phyloP scores from a whole-genome alignment of 1,140 invertebrate species.

The Brachystomella parvula region DNA sequence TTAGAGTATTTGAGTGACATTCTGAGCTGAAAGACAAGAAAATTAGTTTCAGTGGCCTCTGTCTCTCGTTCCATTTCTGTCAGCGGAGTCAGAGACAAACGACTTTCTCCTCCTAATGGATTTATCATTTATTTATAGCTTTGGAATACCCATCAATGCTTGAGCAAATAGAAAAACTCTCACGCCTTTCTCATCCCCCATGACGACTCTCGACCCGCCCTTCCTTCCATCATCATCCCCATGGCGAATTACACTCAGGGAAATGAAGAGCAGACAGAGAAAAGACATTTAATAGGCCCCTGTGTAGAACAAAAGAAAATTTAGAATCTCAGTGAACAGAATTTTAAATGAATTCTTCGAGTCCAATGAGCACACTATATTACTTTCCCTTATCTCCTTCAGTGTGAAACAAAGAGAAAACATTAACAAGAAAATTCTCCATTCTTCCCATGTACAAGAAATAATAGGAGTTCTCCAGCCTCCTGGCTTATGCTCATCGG shows the following conservation, averaged over 20 bases:
- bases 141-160: not conserved
- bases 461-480: too few relatives aligned
- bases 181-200: not conserved
- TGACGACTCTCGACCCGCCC: not conserved
- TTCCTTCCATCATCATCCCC: not conserved
- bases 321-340: too few relatives aligned
- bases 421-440: too few relatives aligned
- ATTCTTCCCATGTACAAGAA: too few relatives aligned
- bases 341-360: too few relatives aligned
- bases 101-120: slow-evolving; percentile 19
- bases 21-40: not conserved
- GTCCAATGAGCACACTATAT: too few relatives aligned
- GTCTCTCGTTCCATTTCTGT: not conserved
- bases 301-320: not conserved
- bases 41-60: not conserved
- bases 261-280: not conserved
- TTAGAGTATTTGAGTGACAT: slow-evolving; percentile 1
- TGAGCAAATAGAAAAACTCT: not conserved
- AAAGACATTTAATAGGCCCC: not conserved
- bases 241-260: not conserved
- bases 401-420: too few relatives aligned
- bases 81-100: slow-evolving; percentile 3
- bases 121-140: slow-evolving; percentile 27
- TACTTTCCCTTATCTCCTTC: too few relatives aligned
- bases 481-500: too few relatives aligned